These are phyloP conservation scores for Aphelinus certus DNA, from an alignment of 1,140 invertebrate genomes.

Conservation along the genomic window DNA sequence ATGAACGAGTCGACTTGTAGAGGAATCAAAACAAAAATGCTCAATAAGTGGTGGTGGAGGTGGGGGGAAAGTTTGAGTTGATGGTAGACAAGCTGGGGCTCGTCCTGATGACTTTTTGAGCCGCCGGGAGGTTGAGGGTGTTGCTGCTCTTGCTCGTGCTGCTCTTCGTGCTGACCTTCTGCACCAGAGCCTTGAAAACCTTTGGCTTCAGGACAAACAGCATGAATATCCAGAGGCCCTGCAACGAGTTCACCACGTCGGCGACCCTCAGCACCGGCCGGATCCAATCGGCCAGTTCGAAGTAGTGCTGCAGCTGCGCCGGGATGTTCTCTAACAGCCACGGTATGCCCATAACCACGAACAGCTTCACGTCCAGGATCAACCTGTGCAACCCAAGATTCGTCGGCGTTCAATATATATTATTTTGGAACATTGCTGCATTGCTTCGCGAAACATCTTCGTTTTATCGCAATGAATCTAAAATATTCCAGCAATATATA, in stretches of 20 bases:
- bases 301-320: constrained; percentile 51
- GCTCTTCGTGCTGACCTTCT: too few species aligned
- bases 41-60: background rate
- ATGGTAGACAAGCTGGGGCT: too few species aligned
- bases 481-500: too few species aligned
- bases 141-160: constrained; percentile 49
- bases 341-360: constrained; percentile 79
- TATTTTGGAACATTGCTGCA: too few species aligned
- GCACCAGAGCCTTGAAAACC: constrained; percentile 56
- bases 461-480: too few species aligned
- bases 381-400: constrained; percentile 64
- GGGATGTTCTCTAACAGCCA: constrained; percentile 76
- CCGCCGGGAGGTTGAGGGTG: constrained; percentile 32
- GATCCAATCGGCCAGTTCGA: constrained; percentile 15
- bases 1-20: too few species aligned
- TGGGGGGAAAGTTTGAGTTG: background rate
- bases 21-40: too few species aligned
- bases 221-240: constrained; percentile 73
- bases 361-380: constrained; percentile 76
- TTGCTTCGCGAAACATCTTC: too few species aligned
- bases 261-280: constrained; percentile 54
- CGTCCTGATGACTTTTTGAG: too few species aligned
- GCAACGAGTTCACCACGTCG: constrained; percentile 71
- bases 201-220: constrained; percentile 73
- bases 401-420: too few species aligned